These are phyloP conservation scores for Sternotherus odoratus DNA, from an alignment of 2,797 vertebrate species.

Conservation along the genomic window DNA sequence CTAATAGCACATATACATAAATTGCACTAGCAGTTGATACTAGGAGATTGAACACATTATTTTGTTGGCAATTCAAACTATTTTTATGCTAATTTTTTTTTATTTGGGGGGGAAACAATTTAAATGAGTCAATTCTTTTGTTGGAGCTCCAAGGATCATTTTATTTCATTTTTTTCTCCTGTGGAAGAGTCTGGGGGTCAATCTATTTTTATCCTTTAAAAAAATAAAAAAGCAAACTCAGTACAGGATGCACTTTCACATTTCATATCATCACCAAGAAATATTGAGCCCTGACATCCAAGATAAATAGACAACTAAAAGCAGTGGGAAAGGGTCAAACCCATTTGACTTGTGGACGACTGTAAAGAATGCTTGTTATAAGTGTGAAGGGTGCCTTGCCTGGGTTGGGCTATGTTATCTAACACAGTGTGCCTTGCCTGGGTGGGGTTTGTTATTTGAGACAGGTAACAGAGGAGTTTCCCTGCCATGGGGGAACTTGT, in stretches of 20 bases:
- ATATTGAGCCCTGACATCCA: slow-evolving; percentile 63
- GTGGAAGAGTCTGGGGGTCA: slow-evolving; percentile 39
- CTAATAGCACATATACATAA: background rate
- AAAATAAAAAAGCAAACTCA: slow-evolving; percentile 60
- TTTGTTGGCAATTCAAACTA: background rate
- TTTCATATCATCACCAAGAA: slow-evolving; percentile 70
- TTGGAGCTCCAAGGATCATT: background rate
- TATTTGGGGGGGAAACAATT: background rate
- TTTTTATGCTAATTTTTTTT: slow-evolving; percentile 36
- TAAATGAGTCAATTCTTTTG: slow-evolving; percentile 12
- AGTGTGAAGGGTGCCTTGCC: too few relatives aligned
- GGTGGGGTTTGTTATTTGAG: too few relatives aligned
- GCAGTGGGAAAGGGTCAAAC: slow-evolving; percentile 67
- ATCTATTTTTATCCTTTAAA: slow-evolving; percentile 61
- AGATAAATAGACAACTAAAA: slow-evolving; percentile 73
- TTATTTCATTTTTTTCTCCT: slow-evolving; percentile 27
- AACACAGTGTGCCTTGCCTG: too few relatives aligned
- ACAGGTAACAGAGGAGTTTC: too few relatives aligned
- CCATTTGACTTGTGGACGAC: slow-evolving; percentile 58
- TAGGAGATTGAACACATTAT: background rate
- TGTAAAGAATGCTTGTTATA: slow-evolving; percentile 38
- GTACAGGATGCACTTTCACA: slow-evolving; percentile 65
- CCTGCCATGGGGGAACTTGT: too few relatives aligned
- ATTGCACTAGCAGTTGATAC: background rate
- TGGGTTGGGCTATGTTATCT: too few relatives aligned